Evolutionary conservation across 2,113 vertebrate species (phyloP).

Genomic region (Zosterops borbonicus): DNA sequence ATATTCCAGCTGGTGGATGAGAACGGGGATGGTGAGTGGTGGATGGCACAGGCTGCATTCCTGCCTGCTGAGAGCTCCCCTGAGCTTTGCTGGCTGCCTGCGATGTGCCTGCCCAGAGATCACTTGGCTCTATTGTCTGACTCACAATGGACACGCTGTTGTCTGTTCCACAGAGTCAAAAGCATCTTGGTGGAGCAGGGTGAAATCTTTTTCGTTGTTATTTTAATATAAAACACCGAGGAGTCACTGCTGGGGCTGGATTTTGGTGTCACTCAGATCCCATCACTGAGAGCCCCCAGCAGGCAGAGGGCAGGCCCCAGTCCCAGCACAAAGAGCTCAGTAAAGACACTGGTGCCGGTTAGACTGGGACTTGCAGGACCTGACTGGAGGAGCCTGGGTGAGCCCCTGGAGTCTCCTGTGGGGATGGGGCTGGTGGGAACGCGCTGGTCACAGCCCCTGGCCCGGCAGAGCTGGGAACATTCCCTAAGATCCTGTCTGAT

Average conservation of each 20-base stretch:
- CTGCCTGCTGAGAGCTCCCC: not conserved
- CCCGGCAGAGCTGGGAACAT: not conserved
- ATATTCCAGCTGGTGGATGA: slow-evolving; percentile 96
- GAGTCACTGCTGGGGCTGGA: not conserved
- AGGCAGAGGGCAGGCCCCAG: not conserved
- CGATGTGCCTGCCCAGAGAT: not conserved
- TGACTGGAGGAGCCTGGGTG: not conserved
- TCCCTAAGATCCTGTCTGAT: not conserved
- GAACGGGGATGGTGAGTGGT: slow-evolving; percentile 89
- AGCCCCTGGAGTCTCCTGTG: rapidly evolving
- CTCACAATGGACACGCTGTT: not conserved
- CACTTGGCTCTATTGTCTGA: not conserved
- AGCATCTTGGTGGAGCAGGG: not conserved
- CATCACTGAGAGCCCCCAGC: not conserved
- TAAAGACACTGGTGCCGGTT: not conserved
- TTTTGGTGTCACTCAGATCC: not conserved
- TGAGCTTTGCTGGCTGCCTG: not conserved
- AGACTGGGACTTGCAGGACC: not conserved
- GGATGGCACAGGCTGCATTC: not conserved
- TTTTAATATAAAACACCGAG: not conserved
- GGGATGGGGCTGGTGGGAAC: not conserved
- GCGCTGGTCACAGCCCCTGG: rapidly evolving
- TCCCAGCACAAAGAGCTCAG: not conserved
- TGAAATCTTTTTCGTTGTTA: not conserved
- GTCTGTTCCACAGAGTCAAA: not conserved